Evolutionary conservation across 1,140 invertebrate species (phyloP).

Genomic region (Leptinotarsa undecemlineata): DNA sequence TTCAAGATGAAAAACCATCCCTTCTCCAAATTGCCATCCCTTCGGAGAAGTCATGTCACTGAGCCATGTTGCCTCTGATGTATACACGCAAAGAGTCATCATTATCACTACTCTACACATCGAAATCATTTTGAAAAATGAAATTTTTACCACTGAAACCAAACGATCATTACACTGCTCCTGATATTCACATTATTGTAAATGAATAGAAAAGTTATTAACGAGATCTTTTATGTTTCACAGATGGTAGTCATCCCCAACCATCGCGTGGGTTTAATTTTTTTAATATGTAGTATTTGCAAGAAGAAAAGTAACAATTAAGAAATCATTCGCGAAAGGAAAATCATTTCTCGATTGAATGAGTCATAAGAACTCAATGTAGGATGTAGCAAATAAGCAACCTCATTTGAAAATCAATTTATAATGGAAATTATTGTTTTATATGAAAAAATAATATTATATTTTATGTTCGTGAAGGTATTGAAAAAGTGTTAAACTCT

Average conservation of each 20-base stretch:
- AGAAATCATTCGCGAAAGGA: not conserved
- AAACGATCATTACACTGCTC: not conserved
- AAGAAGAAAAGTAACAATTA: not conserved
- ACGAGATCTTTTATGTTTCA: conserved; percentile 47
- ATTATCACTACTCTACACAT: conserved; percentile 19
- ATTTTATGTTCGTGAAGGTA: too few species aligned
- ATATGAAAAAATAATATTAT: too few species aligned
- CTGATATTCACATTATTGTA: conserved; percentile 40
- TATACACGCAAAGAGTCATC: not conserved
- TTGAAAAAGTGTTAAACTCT: too few species aligned
- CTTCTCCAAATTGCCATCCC: conserved; percentile 43
- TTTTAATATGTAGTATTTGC: not conserved
- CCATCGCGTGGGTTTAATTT: conserved; percentile 20
- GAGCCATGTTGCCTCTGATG: conserved; percentile 53
- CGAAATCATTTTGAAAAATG: not conserved
- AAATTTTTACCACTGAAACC: too few species aligned
- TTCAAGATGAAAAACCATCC: conserved; percentile 43
- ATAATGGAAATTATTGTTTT: too few species aligned
- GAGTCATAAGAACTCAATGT: too few species aligned
- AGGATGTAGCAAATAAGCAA: too few species aligned
- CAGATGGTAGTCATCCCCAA: conserved; percentile 43
- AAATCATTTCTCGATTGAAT: not conserved
- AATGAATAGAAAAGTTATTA: conserved; percentile 37
- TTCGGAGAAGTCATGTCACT: conserved; percentile 52
- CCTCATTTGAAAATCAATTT: too few species aligned